phyloP scores from a whole-genome alignment of 2,888 invertebrate species.

The Halictus quadricinctus region DNA sequence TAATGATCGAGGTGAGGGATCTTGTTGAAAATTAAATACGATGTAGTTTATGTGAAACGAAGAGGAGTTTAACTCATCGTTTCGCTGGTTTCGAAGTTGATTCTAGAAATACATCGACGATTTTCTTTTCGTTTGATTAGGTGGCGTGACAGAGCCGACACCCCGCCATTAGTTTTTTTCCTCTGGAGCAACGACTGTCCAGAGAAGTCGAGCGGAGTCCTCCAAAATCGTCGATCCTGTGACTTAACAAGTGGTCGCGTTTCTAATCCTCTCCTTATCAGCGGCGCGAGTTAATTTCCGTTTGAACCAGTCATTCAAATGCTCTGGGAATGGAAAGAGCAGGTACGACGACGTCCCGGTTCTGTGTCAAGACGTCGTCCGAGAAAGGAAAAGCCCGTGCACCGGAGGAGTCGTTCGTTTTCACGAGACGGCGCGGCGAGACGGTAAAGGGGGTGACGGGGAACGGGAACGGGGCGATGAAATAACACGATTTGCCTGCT shows the following conservation, averaged over 20 bases:
- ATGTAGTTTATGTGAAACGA: no score
- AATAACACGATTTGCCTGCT: constrained; percentile 62
- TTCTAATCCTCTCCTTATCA: constrained; percentile 7
- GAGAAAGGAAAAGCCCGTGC: constrained; percentile 6
- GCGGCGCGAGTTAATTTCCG: neutral
- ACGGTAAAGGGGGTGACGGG: neutral
- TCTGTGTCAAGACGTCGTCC: neutral
- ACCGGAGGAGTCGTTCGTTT: constrained; percentile 15
- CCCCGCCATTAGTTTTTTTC: neutral
- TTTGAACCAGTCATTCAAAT: constrained; percentile 9
- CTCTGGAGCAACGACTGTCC: neutral
- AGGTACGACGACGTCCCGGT: neutral
- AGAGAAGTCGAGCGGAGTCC: neutral
- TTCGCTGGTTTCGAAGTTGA: neutral
- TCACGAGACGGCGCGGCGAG: neutral
- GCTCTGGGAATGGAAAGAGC: constrained; percentile 1
- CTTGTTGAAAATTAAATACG: neutral
- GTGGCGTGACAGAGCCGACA: neutral
- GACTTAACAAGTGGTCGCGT: constrained; percentile 1
- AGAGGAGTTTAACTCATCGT: neutral
- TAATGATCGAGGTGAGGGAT: neutral
- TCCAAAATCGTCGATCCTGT: constrained; percentile 4
- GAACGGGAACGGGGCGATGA: constrained; percentile 42
- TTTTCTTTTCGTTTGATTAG: neutral
- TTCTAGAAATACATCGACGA: neutral